Evolutionary conservation across 64 coral and sea anemone species (phyloP).

Genomic region (Actinia equina): DNA sequence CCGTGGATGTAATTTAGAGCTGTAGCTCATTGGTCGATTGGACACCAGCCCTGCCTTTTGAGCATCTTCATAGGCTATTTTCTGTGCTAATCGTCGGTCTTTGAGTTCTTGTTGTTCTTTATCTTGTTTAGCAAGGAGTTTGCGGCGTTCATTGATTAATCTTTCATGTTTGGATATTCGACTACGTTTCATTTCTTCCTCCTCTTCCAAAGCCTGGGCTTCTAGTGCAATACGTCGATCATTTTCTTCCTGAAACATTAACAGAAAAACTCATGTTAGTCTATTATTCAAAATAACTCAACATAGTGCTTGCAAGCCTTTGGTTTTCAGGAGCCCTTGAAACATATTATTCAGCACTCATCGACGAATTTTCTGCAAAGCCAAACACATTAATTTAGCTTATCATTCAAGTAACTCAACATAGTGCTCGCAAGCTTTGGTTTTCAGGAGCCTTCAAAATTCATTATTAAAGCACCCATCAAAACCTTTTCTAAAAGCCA

Average conservation of each 20-base stretch:
- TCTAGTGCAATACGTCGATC: constrained; percentile 30
- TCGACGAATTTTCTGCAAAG: no score
- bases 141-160: constrained; percentile 31
- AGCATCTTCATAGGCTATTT: constrained; percentile 45
- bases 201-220: constrained; percentile 17
- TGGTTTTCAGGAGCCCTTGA: no score
- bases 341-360: no score
- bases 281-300: no score
- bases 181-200: constrained; percentile 41
- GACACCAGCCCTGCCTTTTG: constrained; percentile 24
- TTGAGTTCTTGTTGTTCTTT: constrained; percentile 51
- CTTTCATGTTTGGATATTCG: constrained; percentile 27
- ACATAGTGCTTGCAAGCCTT: no score
- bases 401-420: no score
- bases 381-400: no score
- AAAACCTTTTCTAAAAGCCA: no score
- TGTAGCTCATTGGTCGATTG: constrained; percentile 24
- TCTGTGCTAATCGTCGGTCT: constrained; percentile 34
- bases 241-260: constrained; percentile 18
- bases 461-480: no score
- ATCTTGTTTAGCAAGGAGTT: constrained; percentile 44
- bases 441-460: no score
- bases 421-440: no score
- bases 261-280: background rate
- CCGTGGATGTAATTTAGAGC: constrained; percentile 32